Base-by-base conservation (phyloP, 2,888 invertebrate species). In the Drosophila robusta region DNA sequence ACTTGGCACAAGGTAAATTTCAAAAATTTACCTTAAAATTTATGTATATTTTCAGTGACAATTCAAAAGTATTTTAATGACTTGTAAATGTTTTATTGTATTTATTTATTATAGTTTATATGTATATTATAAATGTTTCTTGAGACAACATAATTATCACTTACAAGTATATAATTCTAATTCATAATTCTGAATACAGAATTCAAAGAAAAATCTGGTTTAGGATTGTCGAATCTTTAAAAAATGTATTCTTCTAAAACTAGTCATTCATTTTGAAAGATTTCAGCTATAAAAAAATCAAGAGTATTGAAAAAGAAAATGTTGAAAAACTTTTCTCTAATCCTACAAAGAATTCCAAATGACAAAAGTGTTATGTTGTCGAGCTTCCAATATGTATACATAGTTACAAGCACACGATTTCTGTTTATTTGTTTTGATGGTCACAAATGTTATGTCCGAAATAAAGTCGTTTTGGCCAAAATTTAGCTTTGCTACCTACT, bases 31-130 rank as follows among this genome's bases (percentile, higher is more conserved):
- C 11, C 36, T 49, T 34, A 22, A 41, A 47, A 64, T 55, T 52
- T 56, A 75, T 75, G 46, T 51, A 22, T 18, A 39, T 39, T 55
- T 47, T 32, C 39, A 18, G 32, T 65, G 80, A 67, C 51, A 63
- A 49, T 56, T 66, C 63, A 49, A 86, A 60, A 50, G 46, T 55
- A 50, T 26, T 60, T 44, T 63, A 87, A 87, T 87, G 77, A 58
- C 42, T 41, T 70, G 65, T 57, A 78, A 68, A 47, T 29, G 63
- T 46, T 51, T 70, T 34, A 45, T 34, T 34, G 11, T 4, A 12
- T 32, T 32, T 11, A 9, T 32, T 32, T 32, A 11, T 32, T 32
- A 11, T 9, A 32, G 2, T 29, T 29, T 29, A 12, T 32, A 4
- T 46, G 26, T 51, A 45, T 47, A 51, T 14, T 70, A 39, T 26